Evolutionary conservation across 2,797 vertebrate genomes (phyloP).

Genomic region (Poeciliopsis turneri): DNA sequence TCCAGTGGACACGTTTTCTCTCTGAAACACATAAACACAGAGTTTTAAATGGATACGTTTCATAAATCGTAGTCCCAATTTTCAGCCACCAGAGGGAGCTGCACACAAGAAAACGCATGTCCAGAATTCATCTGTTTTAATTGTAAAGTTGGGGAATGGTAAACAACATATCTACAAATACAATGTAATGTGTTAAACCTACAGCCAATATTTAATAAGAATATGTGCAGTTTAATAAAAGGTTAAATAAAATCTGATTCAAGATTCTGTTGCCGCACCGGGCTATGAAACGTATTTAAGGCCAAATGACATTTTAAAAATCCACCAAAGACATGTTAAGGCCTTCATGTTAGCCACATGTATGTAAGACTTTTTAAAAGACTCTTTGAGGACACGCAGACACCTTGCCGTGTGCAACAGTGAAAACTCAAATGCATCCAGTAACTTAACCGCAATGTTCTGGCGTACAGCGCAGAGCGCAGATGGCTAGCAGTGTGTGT

Average conservation of each 20-base stretch:
- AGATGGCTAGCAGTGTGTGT: neutral
- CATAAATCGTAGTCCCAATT: neutral
- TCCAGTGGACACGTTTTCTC: constrained; percentile 30
- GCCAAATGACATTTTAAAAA: too few relatives aligned
- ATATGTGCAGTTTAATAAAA: neutral
- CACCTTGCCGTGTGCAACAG: neutral
- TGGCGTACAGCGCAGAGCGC: neutral
- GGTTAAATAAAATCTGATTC: neutral
- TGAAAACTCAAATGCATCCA: neutral
- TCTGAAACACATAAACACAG: constrained; percentile 48
- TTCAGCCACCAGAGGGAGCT: neutral
- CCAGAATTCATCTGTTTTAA: neutral
- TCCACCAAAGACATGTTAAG: too few relatives aligned
- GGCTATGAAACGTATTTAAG: too few relatives aligned
- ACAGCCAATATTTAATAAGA: neutral
- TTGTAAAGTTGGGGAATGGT: neutral
- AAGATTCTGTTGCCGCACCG: neutral
- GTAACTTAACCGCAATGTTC: neutral
- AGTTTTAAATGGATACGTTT: neutral
- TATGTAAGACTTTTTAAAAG: too few relatives aligned
- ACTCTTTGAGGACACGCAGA: too few relatives aligned
- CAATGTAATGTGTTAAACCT: neutral
- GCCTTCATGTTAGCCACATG: too few relatives aligned
- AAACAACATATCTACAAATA: neutral
- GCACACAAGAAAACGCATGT: neutral